Evolutionary conservation across 2,888 invertebrate species (phyloP).

Genomic region (Sympetrum striolatum): DNA sequence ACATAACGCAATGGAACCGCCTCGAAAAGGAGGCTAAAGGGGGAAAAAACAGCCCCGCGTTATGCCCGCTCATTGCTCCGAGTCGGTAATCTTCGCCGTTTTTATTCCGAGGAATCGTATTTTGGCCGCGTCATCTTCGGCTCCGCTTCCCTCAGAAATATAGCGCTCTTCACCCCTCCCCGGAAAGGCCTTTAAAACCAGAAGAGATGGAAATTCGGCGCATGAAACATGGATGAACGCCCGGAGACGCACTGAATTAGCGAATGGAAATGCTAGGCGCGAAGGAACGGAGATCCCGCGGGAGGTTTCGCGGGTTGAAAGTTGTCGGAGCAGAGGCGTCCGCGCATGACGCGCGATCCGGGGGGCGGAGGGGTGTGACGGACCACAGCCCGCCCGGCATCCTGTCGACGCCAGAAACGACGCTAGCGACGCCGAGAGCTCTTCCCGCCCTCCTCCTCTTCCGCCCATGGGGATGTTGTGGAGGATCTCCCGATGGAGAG

Average conservation of each 20-base stretch:
- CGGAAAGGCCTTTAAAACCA: background rate
- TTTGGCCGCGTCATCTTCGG: constrained; percentile 3
- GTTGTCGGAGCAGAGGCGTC: background rate
- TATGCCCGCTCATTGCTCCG: constrained; percentile 5
- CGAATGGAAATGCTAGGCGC: constrained; percentile 4
- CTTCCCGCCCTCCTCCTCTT: constrained; percentile 44
- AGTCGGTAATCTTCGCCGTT: background rate
- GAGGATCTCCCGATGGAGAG: background rate
- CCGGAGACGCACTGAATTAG: background rate
- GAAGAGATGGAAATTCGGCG: background rate
- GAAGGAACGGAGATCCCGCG: background rate
- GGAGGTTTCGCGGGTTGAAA: background rate
- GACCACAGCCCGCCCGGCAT: constrained; percentile 51
- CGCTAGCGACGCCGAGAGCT: constrained; percentile 47
- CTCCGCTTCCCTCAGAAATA: background rate
- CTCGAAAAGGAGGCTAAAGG: background rate
- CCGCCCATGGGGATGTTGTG: constrained; percentile 3
- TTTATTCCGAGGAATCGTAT: background rate
- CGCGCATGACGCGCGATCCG: constrained; percentile 18
- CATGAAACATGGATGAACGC: constrained; percentile 37
- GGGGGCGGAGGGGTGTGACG: constrained; percentile 4
- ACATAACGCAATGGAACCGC: background rate
- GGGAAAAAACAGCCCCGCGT: background rate
- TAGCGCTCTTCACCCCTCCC: background rate
- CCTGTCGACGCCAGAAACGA: constrained; percentile 47